Evolutionary conservation across 2,888 invertebrate genomes (phyloP), one percentile per base, ranked within the genome.

Genomic region (Entomobrya multifasciata): DNA sequence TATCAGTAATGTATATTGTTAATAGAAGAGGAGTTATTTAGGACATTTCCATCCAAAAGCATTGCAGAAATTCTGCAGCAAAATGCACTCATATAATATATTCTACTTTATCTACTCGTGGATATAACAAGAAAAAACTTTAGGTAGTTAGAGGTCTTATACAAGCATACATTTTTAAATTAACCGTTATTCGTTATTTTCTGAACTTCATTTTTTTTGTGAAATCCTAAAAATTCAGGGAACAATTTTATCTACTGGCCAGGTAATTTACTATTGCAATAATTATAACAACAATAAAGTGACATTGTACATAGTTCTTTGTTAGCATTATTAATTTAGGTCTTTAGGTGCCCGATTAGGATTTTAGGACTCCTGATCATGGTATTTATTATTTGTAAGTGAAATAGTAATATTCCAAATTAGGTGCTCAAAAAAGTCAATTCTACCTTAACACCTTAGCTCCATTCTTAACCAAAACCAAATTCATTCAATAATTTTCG

Each of bases 221-320:
- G 20, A 41, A 52, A 55, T 84, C 44, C 62, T 55, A 76, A 65
- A 74, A 76, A 77, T 84, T 55, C 67, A 57, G 30, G 57, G 77
- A 77, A 17, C 4, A 55, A 41, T 84, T 77, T 62, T 77, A 84
- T 44, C 55, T 84, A 84, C 84, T 84, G 84, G 84, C 84, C 84
- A 55, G 77, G 83, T 83, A 41, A 57, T 65, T 77, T 49, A 65
- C 84, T 84, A 77, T 41, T 52, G 27, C 44, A 60, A 78, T 84
- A 76, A 72, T 72, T 13, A 49, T 70, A 49, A 57, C 13, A 49
- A 70, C 30, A 52, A 74, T 55, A 76, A 57, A 49, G 44, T 55
- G 77, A 55, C 67, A 67, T 67, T 67, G 83, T 76, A 36, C 36
- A 36, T 36, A 76, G 76, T 52, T 65, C 77, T 8, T 36, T 17